Conservation (phyloP, 1,140 invertebrate genomes). For the Heliconius hewitsoni region DNA sequence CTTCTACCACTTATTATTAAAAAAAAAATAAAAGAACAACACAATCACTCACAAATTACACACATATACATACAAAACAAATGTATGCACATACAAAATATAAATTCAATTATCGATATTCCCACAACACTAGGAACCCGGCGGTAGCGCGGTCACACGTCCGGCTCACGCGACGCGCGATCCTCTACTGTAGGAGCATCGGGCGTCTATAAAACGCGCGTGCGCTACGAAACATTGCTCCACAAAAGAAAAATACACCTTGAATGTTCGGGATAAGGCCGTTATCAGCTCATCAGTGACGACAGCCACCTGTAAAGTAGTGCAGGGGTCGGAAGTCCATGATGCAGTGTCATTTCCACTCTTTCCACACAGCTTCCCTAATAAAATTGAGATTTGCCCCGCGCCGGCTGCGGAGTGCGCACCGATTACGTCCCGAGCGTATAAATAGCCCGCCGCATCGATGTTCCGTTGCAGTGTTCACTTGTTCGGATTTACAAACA, state of each 20-base stretch:
- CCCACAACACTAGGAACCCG: constrained; percentile 43
- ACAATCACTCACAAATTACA: constrained; percentile 22
- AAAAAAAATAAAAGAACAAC: neutral
- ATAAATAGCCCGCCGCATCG: constrained; percentile 43
- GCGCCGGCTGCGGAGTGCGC: constrained; percentile 29
- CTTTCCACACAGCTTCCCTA: constrained; percentile 71
- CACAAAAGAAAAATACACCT: constrained; percentile 36
- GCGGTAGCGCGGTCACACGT: constrained; percentile 34
- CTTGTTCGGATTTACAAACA: constrained; percentile 13
- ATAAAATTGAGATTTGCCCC: constrained; percentile 75
- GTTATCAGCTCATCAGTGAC: constrained; percentile 22
- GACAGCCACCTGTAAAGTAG: constrained; percentile 72
- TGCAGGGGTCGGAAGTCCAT: constrained; percentile 72
- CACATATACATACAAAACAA: constrained; percentile 28
- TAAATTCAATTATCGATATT: constrained; percentile 34
- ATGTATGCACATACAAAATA: constrained; percentile 8
- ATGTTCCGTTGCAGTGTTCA: constrained; percentile 28
- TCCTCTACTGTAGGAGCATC: constrained; percentile 48
- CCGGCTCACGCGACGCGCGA: constrained; percentile 41
- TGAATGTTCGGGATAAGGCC: constrained; percentile 33
- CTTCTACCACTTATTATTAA: neutral
- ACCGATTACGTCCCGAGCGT: constrained; percentile 43
- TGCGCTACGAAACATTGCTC: constrained; percentile 44
- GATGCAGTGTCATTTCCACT: constrained; percentile 78
- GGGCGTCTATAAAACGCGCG: constrained; percentile 50